Percentiles rank a stretch among this genome's conserved stretches.
These are phyloP conservation scores for Apostichopus japonicus DNA, from an alignment of 35 echinoderm and acorn worm species.

Conservation along the genomic window DNA sequence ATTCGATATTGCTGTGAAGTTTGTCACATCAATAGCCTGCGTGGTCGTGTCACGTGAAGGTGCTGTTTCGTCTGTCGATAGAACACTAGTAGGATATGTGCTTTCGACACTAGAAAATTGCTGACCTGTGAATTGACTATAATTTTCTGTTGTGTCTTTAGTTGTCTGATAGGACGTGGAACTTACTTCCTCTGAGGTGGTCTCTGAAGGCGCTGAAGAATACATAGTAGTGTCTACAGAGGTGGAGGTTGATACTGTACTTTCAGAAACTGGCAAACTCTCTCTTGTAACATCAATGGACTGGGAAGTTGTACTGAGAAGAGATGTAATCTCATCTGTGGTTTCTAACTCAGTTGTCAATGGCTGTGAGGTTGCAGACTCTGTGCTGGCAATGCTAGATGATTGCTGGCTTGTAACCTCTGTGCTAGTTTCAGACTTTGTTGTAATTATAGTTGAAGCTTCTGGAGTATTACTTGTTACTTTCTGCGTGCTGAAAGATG, in stretches of 20 bases:
- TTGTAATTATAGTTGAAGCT: too few relatives aligned
- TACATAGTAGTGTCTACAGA: background rate
- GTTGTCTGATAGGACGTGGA: background rate
- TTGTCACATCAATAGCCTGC: too few relatives aligned
- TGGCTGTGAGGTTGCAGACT: too few relatives aligned
- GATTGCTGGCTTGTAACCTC: too few relatives aligned
- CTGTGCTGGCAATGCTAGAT: too few relatives aligned
- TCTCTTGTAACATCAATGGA: background rate
- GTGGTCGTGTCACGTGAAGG: background rate
- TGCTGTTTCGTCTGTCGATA: background rate
- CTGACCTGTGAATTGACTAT: too few relatives aligned
- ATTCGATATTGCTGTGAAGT: background rate
- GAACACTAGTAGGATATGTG: background rate
- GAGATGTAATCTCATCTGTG: background rate
- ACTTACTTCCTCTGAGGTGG: background rate
- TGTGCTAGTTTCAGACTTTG: too few relatives aligned
- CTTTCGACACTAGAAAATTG: too few relatives aligned
- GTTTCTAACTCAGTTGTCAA: background rate
- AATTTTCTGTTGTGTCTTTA: background rate
- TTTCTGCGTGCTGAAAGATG: too few relatives aligned
- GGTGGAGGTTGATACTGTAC: background rate
- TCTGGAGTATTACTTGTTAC: too few relatives aligned
- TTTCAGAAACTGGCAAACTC: background rate
- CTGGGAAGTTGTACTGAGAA: background rate
- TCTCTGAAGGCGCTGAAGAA: background rate